Conservation (phyloP, 2,797 vertebrate genomes). For the Tiaroga cobitis region DNA sequence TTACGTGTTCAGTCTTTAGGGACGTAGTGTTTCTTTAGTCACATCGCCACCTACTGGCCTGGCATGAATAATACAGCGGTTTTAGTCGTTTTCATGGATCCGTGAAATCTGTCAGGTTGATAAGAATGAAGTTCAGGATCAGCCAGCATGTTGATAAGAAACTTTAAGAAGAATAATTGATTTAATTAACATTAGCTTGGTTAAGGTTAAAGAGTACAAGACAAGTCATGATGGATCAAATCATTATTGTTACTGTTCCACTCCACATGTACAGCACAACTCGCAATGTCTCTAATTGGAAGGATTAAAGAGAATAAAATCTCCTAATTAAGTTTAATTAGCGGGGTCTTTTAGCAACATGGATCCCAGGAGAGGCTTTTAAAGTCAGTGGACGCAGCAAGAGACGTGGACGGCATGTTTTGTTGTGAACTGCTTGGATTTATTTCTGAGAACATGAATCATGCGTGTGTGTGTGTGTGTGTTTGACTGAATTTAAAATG, state of each 20-base stretch:
- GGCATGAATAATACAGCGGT: too few species aligned
- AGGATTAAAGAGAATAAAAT: conserved; percentile 28
- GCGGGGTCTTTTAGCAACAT: background rate
- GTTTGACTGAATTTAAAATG: background rate
- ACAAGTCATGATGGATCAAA: background rate
- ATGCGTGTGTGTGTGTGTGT: background rate
- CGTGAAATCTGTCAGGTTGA: too few species aligned
- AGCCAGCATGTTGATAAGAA: background rate
- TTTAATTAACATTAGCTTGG: background rate
- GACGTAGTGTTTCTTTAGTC: too few species aligned
- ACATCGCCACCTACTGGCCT: too few species aligned
- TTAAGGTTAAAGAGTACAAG: background rate
- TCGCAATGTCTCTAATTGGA: background rate
- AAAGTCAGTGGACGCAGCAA: background rate
- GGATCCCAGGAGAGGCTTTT: background rate
- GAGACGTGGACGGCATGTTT: background rate
- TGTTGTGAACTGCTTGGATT: conserved; percentile 1
- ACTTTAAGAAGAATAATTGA: background rate
- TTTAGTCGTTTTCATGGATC: too few species aligned
- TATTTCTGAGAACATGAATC: conserved; percentile 11
- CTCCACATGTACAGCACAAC: conserved; percentile 1
- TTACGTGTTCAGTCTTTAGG: too few species aligned
- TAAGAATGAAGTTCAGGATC: background rate
- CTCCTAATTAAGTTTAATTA: conserved; percentile 16
- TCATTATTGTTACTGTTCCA: background rate